Conservation (phyloP, 1,140 invertebrate species). For the Pachypsylla venusta region DNA sequence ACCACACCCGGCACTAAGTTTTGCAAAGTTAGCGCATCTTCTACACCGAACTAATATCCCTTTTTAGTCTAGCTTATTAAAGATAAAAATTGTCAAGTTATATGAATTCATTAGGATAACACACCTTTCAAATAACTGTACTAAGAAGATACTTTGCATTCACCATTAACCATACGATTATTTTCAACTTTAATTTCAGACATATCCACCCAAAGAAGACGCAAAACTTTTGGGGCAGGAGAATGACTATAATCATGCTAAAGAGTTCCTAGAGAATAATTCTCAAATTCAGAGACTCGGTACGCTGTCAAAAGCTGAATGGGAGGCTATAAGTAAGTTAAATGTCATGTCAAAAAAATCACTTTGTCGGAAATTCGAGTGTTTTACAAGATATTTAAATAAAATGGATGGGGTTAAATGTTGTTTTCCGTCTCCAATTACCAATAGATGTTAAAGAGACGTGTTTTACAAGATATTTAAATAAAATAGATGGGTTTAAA, state of each 20-base stretch:
- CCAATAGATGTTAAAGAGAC: no score
- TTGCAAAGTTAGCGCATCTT: not conserved
- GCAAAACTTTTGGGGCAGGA: slow-evolving; percentile 40
- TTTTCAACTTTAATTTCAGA: slow-evolving; percentile 36
- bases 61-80: not conserved
- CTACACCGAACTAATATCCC: not conserved
- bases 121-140: no score
- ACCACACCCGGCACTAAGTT: no score
- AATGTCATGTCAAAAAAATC: no score
- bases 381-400: no score
- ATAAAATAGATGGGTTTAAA: no score
- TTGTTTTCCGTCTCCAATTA: no score
- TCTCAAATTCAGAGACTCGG: slow-evolving; percentile 39
- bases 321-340: slow-evolving; percentile 78
- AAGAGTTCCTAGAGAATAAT: slow-evolving; percentile 38
- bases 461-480: no score
- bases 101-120: slow-evolving; percentile 7
- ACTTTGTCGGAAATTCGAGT: no score
- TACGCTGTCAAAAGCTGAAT: slow-evolving; percentile 77
- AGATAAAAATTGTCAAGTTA: not conserved
- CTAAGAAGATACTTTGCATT: no score
- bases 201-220: slow-evolving; percentile 41
- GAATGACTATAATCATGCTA: slow-evolving; percentile 56
- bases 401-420: no score
- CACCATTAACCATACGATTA: no score